Evolutionary conservation across 2,113 vertebrate species (phyloP).

Genomic region (Desmodus rotundus): DNA sequence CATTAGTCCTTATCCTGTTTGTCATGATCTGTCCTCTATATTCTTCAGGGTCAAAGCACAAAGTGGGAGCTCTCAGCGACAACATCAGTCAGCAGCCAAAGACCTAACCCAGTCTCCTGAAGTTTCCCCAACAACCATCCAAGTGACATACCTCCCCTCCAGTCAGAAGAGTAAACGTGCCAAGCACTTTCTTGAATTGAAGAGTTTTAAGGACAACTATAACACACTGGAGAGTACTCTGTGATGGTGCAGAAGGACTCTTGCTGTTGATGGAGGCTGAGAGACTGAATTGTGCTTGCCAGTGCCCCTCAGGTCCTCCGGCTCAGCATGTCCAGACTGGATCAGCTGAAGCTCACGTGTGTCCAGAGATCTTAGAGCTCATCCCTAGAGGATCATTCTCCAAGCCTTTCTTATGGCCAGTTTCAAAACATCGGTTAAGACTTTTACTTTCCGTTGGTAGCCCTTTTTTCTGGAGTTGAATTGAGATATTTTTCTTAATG

Average conservation of each 20-base stretch:
- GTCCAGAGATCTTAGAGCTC: background rate
- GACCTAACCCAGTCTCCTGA: slow-evolving; percentile 88
- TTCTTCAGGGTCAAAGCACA: slow-evolving; percentile 78
- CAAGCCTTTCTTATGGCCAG: background rate
- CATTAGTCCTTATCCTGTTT: background rate
- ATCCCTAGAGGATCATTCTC: background rate
- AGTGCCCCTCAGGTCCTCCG: background rate
- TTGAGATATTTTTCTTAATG: slow-evolving; percentile 30
- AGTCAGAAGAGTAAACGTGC: slow-evolving; percentile 94
- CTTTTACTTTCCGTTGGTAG: background rate
- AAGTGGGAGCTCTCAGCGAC: slow-evolving; percentile 80
- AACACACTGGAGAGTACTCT: slow-evolving; percentile 95
- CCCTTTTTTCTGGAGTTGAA: slow-evolving; percentile 45
- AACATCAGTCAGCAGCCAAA: slow-evolving; percentile 93
- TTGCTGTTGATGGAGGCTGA: background rate
- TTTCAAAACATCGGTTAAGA: slow-evolving; percentile 8
- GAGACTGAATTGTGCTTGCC: background rate
- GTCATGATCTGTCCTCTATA: background rate
- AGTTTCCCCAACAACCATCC: slow-evolving; percentile 86
- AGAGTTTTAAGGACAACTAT: slow-evolving; percentile 99
- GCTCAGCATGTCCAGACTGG: background rate
- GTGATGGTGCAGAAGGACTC: slow-evolving; percentile 73
- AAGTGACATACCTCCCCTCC: slow-evolving; percentile 92
- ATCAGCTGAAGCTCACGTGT: too few species aligned
- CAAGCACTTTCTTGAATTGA: slow-evolving; percentile 95